Percentiles rank a stretch among this genome's conserved stretches.
phyloP scores from a whole-genome alignment of 2,113 vertebrate genomes.

The Pterophyllum scalare region DNA sequence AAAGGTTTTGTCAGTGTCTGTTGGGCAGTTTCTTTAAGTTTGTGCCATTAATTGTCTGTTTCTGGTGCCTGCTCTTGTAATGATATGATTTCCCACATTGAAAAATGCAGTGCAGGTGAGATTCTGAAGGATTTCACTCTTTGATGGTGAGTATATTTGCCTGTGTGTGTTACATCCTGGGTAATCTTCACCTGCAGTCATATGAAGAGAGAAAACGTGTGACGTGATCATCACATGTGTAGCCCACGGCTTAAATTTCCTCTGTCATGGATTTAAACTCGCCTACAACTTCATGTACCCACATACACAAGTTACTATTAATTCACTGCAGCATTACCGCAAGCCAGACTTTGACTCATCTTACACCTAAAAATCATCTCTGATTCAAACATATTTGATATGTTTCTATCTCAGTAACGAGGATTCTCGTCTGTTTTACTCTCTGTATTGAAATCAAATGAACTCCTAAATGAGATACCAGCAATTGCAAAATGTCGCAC shows the following conservation, averaged over 20 bases:
- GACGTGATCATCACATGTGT: slow-evolving; percentile 35
- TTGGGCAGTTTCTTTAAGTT: background rate
- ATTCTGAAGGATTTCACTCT: slow-evolving; percentile 11
- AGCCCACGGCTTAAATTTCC: slow-evolving; percentile 15
- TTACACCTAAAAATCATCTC: slow-evolving; percentile 9
- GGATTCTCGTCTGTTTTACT: background rate
- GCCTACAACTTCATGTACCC: background rate
- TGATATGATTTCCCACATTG: background rate
- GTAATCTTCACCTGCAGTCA: slow-evolving; percentile 55
- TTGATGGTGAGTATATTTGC: background rate
- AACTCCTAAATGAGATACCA: slow-evolving; percentile 12
- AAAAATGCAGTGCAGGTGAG: background rate
- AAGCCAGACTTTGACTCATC: background rate
- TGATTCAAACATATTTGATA: background rate
- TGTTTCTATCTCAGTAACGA: background rate
- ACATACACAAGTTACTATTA: background rate
- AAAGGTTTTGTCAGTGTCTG: background rate
- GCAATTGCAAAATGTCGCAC: slow-evolving; percentile 1
- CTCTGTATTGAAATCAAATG: background rate
- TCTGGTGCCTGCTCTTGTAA: background rate
- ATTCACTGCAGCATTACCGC: background rate
- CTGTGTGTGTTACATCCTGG: slow-evolving; percentile 8
- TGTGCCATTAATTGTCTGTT: background rate
- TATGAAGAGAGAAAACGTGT: slow-evolving; percentile 17
- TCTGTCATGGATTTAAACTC: slow-evolving; percentile 30